Percentiles rank a stretch among this genome's conserved stretches.
These are phyloP conservation scores for Brotula barbata DNA, from an alignment of 2,797 vertebrate genomes.

Conservation along the genomic window DNA sequence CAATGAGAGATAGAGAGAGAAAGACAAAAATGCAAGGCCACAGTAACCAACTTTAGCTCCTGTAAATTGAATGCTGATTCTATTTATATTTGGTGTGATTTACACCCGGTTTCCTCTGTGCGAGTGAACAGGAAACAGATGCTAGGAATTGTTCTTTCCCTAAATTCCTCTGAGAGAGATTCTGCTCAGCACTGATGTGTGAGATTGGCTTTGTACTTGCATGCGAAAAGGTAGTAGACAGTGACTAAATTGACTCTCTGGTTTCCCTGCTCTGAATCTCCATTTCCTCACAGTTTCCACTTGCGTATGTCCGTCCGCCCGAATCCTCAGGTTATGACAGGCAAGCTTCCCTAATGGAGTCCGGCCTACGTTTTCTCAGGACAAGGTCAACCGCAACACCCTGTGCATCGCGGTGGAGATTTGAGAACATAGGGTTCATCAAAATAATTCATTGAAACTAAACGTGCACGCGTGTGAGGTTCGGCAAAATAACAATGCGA, in stretches of 20 bases:
- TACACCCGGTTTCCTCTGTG: slow-evolving; percentile 89
- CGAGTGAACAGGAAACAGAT: slow-evolving; percentile 98
- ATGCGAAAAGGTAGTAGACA: slow-evolving; percentile 86
- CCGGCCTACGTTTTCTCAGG: slow-evolving; percentile 80
- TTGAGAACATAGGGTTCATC: slow-evolving; percentile 37
- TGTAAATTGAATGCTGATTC: slow-evolving; percentile 80
- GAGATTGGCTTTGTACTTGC: slow-evolving; percentile 89
- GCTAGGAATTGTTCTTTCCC: slow-evolving; percentile 90
- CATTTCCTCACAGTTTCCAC: slow-evolving; percentile 96
- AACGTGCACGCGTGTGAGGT: slow-evolving; percentile 4
- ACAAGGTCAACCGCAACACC: slow-evolving; percentile 79
- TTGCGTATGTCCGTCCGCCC: slow-evolving; percentile 89
- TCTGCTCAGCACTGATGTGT: slow-evolving; percentile 83
- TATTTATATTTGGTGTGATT: slow-evolving; percentile 93
- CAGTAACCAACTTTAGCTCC: slow-evolving; percentile 65
- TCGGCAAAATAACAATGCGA: slow-evolving; percentile 8
- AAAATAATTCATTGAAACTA: slow-evolving; percentile 38
- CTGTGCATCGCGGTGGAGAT: slow-evolving; percentile 42
- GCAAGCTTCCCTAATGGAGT: slow-evolving; percentile 82
- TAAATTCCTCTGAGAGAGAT: slow-evolving; percentile 87
- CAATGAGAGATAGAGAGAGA: slow-evolving; percentile 21
- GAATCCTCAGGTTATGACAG: slow-evolving; percentile 78
- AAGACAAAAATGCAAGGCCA: slow-evolving; percentile 55
- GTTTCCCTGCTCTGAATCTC: slow-evolving; percentile 88
- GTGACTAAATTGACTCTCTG: slow-evolving; percentile 84